These are phyloP conservation scores for Eupithecia tripunctaria DNA, from an alignment of 2,888 invertebrate species.

Conservation along the genomic window DNA sequence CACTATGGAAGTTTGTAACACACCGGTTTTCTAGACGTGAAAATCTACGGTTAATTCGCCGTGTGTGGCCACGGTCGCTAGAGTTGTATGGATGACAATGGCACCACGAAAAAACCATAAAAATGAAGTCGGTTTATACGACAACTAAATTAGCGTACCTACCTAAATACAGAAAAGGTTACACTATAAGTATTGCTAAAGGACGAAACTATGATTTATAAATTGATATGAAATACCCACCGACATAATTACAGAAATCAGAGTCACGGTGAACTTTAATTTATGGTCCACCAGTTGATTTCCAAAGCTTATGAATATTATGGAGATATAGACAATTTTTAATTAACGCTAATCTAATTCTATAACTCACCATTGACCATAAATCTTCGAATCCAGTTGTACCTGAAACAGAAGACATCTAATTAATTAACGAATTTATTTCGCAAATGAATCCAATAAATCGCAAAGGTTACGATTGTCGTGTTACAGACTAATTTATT, in stretches of 20 bases:
- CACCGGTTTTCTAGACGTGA: no score
- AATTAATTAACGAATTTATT: constrained; percentile 26
- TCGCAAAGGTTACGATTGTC: constrained; percentile 39
- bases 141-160: no score
- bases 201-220: background rate
- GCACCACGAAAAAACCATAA: no score
- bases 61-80: no score
- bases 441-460: constrained; percentile 38
- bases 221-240: background rate
- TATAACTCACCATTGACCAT: constrained; percentile 47
- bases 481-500: constrained; percentile 45
- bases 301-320: background rate
- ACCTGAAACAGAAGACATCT: constrained; percentile 33
- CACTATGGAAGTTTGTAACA: no score
- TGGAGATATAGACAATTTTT: background rate
- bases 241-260: background rate
- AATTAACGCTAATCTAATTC: background rate
- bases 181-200: background rate
- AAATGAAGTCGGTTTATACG: no score
- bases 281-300: background rate
- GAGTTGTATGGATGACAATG: no score
- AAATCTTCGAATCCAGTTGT: constrained; percentile 45
- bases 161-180: background rate
- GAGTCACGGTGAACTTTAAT: background rate
- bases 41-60: no score